Evolutionary conservation across 2,113 vertebrate genomes (phyloP).

Genomic region (Colistium nudipinnis): DNA sequence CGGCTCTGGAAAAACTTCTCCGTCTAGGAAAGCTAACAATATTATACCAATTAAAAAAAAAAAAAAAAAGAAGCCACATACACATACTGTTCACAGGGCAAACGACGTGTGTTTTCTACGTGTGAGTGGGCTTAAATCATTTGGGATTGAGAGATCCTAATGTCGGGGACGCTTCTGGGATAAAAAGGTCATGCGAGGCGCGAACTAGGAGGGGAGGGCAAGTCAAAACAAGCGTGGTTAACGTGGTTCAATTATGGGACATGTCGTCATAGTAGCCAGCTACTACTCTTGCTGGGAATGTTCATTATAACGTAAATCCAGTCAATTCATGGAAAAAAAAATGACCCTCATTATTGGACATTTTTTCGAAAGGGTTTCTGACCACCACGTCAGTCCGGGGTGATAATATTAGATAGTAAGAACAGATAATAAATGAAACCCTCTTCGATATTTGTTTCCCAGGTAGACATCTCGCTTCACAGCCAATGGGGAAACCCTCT

Average conservation of each 20-base stretch:
- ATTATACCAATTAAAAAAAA: background rate
- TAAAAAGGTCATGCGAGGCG: too few species aligned
- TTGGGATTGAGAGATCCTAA: background rate
- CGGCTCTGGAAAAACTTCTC: background rate
- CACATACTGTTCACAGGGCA: background rate
- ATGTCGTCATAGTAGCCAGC: too few species aligned
- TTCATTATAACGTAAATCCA: too few species aligned
- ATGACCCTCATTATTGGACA: too few species aligned
- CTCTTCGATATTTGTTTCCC: background rate
- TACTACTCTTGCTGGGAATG: too few species aligned
- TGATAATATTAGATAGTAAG: background rate
- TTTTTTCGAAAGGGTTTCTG: too few species aligned
- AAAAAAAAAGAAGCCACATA: background rate
- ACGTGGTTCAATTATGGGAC: too few species aligned
- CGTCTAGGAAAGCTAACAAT: background rate
- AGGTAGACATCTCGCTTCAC: background rate
- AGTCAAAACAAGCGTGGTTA: background rate
- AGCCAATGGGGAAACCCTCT: conserved; percentile 17
- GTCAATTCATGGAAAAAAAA: too few species aligned
- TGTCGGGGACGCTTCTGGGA: background rate
- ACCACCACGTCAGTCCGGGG: too few species aligned
- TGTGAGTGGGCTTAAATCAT: background rate
- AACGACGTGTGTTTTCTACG: background rate
- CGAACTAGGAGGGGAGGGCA: too few species aligned
- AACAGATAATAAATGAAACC: too few species aligned